Percentiles rank a stretch among this genome's conserved stretches.
phyloP scores from a whole-genome alignment of 2,888 invertebrate genomes.

The Cerastis rubricosa region DNA sequence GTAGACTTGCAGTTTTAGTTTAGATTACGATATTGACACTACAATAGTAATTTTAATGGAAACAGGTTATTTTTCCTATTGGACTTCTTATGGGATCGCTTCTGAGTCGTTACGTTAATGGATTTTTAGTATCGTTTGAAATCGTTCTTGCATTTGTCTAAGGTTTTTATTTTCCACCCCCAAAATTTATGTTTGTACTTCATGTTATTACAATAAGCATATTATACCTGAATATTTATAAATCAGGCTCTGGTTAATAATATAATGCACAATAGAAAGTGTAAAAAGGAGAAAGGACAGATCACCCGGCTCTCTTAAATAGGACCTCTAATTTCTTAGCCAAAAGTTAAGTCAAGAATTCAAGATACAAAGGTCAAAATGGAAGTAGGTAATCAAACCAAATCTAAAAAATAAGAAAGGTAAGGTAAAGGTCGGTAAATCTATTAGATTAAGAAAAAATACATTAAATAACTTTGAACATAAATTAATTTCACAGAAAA shows the following conservation, averaged over 20 bases:
- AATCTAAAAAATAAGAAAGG: too few species aligned
- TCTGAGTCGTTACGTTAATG: not conserved
- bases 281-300: not conserved
- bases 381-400: too few species aligned
- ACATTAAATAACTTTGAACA: not conserved
- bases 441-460: not conserved
- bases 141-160: not conserved
- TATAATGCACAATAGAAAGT: not conserved
- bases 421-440: too few species aligned
- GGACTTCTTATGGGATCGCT: not conserved
- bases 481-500: not conserved
- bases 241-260: not conserved
- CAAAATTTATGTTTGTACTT: not conserved
- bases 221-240: not conserved
- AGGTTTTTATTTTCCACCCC: not conserved
- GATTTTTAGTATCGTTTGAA: not conserved
- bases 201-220: not conserved
- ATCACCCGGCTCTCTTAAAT: not conserved
- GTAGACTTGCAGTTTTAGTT: too few species aligned
- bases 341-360: not conserved
- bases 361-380: not conserved
- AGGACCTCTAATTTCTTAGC: not conserved
- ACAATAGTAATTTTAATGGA: not conserved
- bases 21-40: too few species aligned
- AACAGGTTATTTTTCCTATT: too few species aligned